Conservation (phyloP, 2,113 vertebrate species). For the Diadophis punctatus region DNA sequence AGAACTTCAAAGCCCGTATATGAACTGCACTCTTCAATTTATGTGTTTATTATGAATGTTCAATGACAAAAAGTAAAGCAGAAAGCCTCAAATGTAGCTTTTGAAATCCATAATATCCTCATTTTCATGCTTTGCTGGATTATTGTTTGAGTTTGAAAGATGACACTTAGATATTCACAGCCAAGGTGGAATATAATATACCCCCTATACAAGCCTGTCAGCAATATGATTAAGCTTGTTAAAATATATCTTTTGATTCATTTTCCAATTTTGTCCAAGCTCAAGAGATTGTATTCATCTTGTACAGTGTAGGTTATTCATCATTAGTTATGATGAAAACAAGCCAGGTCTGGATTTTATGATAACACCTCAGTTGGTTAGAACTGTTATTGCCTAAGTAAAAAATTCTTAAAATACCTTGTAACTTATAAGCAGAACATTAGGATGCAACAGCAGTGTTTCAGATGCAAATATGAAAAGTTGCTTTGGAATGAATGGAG, state of each 20-base stretch:
- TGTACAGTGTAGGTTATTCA: slow-evolving; percentile 8
- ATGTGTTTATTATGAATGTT: slow-evolving; percentile 3
- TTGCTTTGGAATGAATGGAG: not conserved
- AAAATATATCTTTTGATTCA: slow-evolving; percentile 5
- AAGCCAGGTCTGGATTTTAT: not conserved
- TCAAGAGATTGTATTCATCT: not conserved
- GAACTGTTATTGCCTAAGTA: not conserved
- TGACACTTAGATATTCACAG: not conserved
- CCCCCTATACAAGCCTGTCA: not conserved
- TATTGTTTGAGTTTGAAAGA: not conserved
- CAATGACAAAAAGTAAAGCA: slow-evolving; percentile 32
- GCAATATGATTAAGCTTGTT: slow-evolving; percentile 36
- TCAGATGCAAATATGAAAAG: not conserved
- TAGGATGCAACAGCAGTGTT: not conserved
- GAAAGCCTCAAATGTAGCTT: slow-evolving; percentile 8
- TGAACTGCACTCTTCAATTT: not conserved
- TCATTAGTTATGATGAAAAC: slow-evolving; percentile 30
- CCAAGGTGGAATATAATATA: slow-evolving; percentile 2
- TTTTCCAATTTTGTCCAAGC: slow-evolving; percentile 15
- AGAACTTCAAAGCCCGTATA: not conserved
- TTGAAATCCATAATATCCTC: slow-evolving; percentile 33
- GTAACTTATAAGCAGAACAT: not conserved
- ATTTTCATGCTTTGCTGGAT: slow-evolving; percentile 11
- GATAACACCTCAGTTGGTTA: not conserved
- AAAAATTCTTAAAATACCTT: not conserved